Percentiles rank a stretch among this genome's conserved stretches.
phyloP scores from a whole-genome alignment of 2,888 invertebrate genomes.

The Agonum fuliginosum region DNA sequence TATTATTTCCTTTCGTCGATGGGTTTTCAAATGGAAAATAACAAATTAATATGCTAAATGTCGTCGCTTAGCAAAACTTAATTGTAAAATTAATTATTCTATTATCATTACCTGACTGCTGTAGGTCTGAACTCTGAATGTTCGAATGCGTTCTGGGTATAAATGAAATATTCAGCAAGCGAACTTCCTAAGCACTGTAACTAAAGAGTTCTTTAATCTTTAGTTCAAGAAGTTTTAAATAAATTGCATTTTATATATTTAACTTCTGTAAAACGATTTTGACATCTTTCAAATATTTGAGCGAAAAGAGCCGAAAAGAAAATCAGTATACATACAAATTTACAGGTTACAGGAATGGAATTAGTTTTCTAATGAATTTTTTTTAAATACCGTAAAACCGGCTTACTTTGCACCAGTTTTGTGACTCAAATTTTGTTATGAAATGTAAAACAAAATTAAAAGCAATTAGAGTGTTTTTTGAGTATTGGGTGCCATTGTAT shows the following conservation, averaged over 20 bases:
- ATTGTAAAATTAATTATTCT: conserved; percentile 2
- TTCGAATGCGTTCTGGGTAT: background rate
- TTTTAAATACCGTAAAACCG: too few relatives aligned
- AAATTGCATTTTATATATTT: background rate
- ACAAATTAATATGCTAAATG: background rate
- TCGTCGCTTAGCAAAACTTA: background rate
- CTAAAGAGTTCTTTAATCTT: background rate
- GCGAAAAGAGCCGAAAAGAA: too few relatives aligned
- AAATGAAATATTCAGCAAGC: background rate
- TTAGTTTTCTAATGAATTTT: too few relatives aligned
- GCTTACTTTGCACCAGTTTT: too few relatives aligned
- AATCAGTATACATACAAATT: too few relatives aligned
- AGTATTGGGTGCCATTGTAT: too few relatives aligned
- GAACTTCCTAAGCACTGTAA: background rate
- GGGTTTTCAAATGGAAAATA: background rate
- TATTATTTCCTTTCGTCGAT: background rate
- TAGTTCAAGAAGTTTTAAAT: background rate
- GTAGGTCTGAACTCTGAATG: background rate
- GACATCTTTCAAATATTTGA: too few relatives aligned
- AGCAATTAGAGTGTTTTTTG: too few relatives aligned
- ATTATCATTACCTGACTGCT: background rate
- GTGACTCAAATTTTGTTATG: too few relatives aligned
- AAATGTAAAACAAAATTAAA: too few relatives aligned
- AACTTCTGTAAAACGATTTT: too few relatives aligned
- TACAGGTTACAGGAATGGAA: too few relatives aligned